Evolutionary conservation across 1,140 invertebrate species (phyloP).

Genomic region (Acyrthosiphon pisum): DNA sequence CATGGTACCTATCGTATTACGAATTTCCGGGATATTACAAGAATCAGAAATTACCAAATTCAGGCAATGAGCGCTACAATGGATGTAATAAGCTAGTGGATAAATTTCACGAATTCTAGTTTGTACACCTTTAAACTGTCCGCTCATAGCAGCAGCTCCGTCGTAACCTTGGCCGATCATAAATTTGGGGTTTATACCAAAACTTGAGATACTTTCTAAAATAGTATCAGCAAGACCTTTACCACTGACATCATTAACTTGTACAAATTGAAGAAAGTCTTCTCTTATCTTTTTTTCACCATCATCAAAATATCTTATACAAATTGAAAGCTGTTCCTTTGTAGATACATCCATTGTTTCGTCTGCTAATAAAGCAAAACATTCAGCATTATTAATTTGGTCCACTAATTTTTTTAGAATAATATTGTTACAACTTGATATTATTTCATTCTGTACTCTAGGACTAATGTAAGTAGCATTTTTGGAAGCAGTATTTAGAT

Average conservation of each 20-base stretch:
- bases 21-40: slow-evolving; percentile 53
- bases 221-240: slow-evolving; percentile 59
- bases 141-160: slow-evolving; percentile 61
- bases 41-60: slow-evolving; percentile 60
- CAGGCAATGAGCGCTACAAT: slow-evolving; percentile 62
- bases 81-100: slow-evolving; percentile 60
- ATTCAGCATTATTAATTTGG: slow-evolving; percentile 58
- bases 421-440: slow-evolving; percentile 57
- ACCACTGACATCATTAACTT: slow-evolving; percentile 60
- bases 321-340: slow-evolving; percentile 60
- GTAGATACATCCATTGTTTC: slow-evolving; percentile 59
- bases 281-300: slow-evolving; percentile 54
- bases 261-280: slow-evolving; percentile 60
- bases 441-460: slow-evolving; percentile 59
- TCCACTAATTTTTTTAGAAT: slow-evolving; percentile 57
- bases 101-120: slow-evolving; percentile 61
- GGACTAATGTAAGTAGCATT: slow-evolving; percentile 59
- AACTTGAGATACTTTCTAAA: slow-evolving; percentile 57
- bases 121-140: slow-evolving; percentile 61
- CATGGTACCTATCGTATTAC: slow-evolving; percentile 58
- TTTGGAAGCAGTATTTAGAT: slow-evolving; percentile 49
- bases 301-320: slow-evolving; percentile 58
- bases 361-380: slow-evolving; percentile 59
- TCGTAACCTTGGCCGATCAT: slow-evolving; percentile 61
- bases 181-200: slow-evolving; percentile 60